Base-by-base conservation (phyloP, 2,888 invertebrate genomes). In the Andricus quercusramuli region DNA sequence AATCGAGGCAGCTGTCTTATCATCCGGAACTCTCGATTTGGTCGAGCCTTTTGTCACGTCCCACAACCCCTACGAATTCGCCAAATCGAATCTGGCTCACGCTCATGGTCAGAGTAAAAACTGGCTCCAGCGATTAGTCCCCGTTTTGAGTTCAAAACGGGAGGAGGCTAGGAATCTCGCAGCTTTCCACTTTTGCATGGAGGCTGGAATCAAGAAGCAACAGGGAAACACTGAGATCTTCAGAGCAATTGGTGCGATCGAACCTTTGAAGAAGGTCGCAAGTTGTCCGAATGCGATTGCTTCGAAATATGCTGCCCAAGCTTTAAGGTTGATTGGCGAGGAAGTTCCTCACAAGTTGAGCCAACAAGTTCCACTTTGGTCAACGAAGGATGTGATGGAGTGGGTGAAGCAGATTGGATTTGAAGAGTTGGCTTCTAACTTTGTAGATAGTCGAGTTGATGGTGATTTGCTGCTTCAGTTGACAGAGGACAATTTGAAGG, bases 371-470 rank as follows among this genome's bases (percentile, higher is more conserved):
- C 99, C 99, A 0, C 94, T 99, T 11, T 99, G 99, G 99, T 98
- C 98, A 0, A 96, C 96, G 29, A 98, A 98, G 92, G 99, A 99
- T 92, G 99, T 99, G 0, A 95, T 97, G 87, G 98, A 99, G 93
- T 99, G 99, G 99, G 98, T 99, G 0, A 98, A 98, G 91, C 99
- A 99, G 94, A 98, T 99, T 89, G 99, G 99, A 0, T 99, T 99
- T 92, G 95, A 95, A 22, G 96, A 97, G 90, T 98, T 96, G 88
- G 96, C 97, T 3, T 94, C 93, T 3, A 96, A 96, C 91, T 99
- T 99, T 92, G 95, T 96, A 67, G 97, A 97, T 79, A 98, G 98
- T 90, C 95, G 97, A 92, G 99, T 99, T 47, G 99, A 99, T 92
- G 99, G 99, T 11, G 99, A 99, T 94, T 94, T 99, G 78, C 93